phyloP scores from a whole-genome alignment of 2,113 vertebrate species.

The Protomyctophum bolini region DNA sequence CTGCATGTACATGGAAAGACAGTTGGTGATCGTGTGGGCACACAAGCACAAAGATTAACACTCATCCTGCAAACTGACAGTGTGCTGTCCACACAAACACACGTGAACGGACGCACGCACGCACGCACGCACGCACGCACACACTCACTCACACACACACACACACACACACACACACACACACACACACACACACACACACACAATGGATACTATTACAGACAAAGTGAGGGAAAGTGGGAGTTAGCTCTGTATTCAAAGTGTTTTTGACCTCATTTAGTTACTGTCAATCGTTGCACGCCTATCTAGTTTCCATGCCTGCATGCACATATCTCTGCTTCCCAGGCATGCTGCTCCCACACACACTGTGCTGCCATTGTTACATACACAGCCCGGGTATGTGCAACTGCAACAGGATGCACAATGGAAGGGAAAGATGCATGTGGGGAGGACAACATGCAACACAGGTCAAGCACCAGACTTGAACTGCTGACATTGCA shows the following conservation, averaged over 20 bases:
- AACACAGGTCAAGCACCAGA: too few relatives aligned
- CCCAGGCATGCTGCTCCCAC: background rate
- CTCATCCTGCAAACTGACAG: too few relatives aligned
- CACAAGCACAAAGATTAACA: too few relatives aligned
- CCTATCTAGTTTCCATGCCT: slow-evolving; percentile 41
- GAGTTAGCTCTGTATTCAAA: background rate
- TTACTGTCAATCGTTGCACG: slow-evolving; percentile 26
- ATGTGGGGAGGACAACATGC: background rate
- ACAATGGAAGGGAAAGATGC: background rate
- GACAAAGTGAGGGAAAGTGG: background rate
- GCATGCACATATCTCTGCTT: slow-evolving; percentile 38
- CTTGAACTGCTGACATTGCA: too few relatives aligned
- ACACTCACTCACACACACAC: background rate
- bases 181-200: background rate
- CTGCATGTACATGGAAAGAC: too few relatives aligned
- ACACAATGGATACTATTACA: background rate
- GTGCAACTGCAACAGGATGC: background rate
- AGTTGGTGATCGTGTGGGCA: too few relatives aligned
- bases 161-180: background rate
- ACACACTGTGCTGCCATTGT: too few relatives aligned
- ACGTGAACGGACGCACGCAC: background rate
- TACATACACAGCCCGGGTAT: too few relatives aligned
- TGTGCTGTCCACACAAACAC: background rate
- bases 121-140: background rate
- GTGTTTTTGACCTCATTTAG: slow-evolving; percentile 41